Evolutionary conservation across 2,888 invertebrate species (phyloP).

Genomic region (Halictus ligatus): DNA sequence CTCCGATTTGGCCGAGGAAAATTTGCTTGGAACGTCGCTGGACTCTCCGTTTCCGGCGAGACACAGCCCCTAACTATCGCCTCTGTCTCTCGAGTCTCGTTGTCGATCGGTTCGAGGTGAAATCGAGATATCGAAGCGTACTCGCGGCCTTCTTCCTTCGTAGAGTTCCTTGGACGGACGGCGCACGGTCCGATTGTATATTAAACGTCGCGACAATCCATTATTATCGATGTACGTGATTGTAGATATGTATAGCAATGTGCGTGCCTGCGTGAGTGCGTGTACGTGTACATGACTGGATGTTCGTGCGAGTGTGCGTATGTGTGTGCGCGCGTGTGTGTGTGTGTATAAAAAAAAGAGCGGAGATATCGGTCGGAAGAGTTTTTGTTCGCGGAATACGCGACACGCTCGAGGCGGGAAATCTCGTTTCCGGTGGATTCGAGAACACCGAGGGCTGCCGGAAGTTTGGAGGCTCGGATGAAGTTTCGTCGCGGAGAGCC

Average conservation of each 20-base stretch:
- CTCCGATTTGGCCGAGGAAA: background rate
- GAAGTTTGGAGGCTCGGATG: background rate
- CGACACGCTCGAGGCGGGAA: background rate
- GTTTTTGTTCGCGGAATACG: background rate
- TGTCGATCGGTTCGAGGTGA: background rate
- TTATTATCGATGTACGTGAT: slow-evolving; percentile 52
- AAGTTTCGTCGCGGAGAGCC: background rate
- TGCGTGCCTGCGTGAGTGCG: slow-evolving; percentile 29
- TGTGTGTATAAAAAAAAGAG: background rate
- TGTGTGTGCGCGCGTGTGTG: background rate
- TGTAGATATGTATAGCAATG: slow-evolving; percentile 56
- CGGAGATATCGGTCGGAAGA: background rate
- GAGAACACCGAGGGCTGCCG: background rate
- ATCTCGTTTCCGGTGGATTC: slow-evolving; percentile 7
- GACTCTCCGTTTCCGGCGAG: background rate
- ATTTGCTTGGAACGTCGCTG: background rate
- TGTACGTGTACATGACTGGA: too few relatives aligned
- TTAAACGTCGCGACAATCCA: slow-evolving; percentile 60
- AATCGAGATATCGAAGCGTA: background rate
- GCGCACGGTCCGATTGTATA: slow-evolving; percentile 49
- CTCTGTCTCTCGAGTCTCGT: background rate
- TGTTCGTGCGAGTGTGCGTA: too few relatives aligned
- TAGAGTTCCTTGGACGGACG: slow-evolving; percentile 47
- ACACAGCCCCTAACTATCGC: background rate
- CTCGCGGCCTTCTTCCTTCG: slow-evolving; percentile 22